Evolutionary conservation across 2,888 invertebrate genomes (phyloP), one percentile per base, ranked within the genome.

Genomic region (Baronia brevicornis): DNA sequence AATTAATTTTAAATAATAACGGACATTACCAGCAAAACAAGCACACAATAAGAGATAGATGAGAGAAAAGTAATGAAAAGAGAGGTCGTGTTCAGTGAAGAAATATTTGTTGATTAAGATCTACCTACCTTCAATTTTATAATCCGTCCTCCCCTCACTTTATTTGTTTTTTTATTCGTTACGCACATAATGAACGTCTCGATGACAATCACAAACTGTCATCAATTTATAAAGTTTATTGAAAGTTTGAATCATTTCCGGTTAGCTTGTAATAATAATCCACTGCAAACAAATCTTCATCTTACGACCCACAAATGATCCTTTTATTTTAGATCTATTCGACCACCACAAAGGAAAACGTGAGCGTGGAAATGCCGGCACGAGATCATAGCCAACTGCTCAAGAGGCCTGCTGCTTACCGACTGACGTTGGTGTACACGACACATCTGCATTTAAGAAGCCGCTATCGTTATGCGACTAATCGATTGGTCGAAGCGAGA

Each of bases 371-470:
- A 41, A 37, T 41, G 43, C 29, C 54, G 62, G 58, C 54, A 44
- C 41, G 55, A 51, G 50, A 57, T 64, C 74, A 73, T 73, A 67
- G 51, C 59, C 71, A 59, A 57, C 51, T 54, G 59, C 60, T 63
- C 65, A 57, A 58, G 60, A 55, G 70, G 73, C 65, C 64, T 60
- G 64, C 71, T 72, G 68, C 60, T 66, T 55, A 61, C 78, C 78
- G 69, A 84, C 84, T 84, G 79, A 79, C 80, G 80, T 70, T 66
- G 63, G 62, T 66, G 66, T 60, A 66, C 74, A 78, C 78, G 75
- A 80, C 82, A 80, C 80, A 84, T 84, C 84, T 82, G 84, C 84
- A 84, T 82, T 82, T 84, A 84, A 84, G 80, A 82, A 82, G 79
- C 72, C 78, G 82, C 79, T 80, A 79, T 82, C 80, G 84, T 82